Base-by-base conservation (phyloP, 2,888 invertebrate genomes). In the Acanthacorydalis orientalis region DNA sequence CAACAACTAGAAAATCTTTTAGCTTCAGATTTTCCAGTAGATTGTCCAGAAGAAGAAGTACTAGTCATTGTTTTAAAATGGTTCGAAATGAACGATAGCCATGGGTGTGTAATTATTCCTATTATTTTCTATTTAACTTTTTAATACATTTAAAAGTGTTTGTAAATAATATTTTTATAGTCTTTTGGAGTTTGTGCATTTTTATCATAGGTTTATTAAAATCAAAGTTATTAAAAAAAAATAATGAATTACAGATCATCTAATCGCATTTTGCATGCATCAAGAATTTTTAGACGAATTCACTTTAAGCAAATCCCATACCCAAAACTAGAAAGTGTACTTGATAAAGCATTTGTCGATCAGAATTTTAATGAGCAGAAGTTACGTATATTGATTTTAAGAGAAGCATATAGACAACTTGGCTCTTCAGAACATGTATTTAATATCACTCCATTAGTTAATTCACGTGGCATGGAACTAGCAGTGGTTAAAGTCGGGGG, bases 401-500 rank as follows among this genome's bases (percentile, higher is more conserved):
- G 64, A 33, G 67, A 68, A 54, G 60, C 62, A 2, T 60, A 62
- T 49, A 53, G 57, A 4, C 60, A 61, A 52, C 56, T 53, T 8
- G 42, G 48, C 41, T 47, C 47, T 23, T 42, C 47, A 12, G 48
- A 46, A 39, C 38, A 48, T 15, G 41, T 48, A 8, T 40, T 39
- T 12, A 51, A 53, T 11, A 50, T 55, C 23, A 52, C 56, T 51
- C 57, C 55, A 43, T 62, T 78, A 51, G 67, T 75, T 15, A 81
- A 80, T 57, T 73, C 74, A 3, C 62, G 81, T 42, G 82, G 81
- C 40, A 80, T 80, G 75, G 76, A 79, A 57, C 62, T 77, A 55
- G 78, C 79, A 1, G 64, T 83, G 23, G 68, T 82, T 12, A 78
- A 78, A 62, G 72, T 80, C 37, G 82, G 83, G 1, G 83, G 83